Conservation (phyloP, 2,797 vertebrate species). For the Brotula barbata region DNA sequence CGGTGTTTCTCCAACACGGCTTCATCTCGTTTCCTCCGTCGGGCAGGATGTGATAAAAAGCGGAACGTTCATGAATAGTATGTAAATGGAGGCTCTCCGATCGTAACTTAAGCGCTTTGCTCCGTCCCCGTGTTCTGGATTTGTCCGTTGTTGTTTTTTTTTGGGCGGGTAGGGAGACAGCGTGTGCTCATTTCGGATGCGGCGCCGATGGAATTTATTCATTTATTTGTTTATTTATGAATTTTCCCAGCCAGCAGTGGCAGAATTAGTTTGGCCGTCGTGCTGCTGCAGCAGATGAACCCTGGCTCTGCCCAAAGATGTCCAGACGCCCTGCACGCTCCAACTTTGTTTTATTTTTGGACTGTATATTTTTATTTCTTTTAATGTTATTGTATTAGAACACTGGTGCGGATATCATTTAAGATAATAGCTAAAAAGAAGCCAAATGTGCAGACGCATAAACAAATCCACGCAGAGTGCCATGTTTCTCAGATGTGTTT, state of each 20-base stretch:
- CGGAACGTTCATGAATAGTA: not conserved
- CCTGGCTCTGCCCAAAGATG: constrained; percentile 23
- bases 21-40: constrained; percentile 33
- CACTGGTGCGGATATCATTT: constrained; percentile 19
- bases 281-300: constrained; percentile 28
- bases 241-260: constrained; percentile 23
- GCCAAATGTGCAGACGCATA: constrained; percentile 22
- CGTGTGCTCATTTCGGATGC: constrained; percentile 38
- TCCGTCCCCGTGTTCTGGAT: constrained; percentile 13
- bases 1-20: constrained; percentile 17
- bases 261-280: constrained; percentile 43
- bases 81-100: constrained; percentile 11
- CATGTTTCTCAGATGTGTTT: constrained; percentile 22
- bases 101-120: constrained; percentile 10
- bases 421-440: constrained; percentile 34
- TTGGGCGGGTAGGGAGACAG: constrained; percentile 18
- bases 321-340: not conserved
- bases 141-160: constrained; percentile 4
- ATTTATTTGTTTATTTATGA: constrained; percentile 5
- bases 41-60: constrained; percentile 25
- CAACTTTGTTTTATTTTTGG: constrained; percentile 13
- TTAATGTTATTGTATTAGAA: constrained; percentile 5
- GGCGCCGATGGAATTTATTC: constrained; percentile 9
- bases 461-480: constrained; percentile 34
- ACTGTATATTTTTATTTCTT: not conserved